Evolutionary conservation across 2,888 invertebrate species (phyloP), one percentile per base, ranked within the genome.

Genomic region (Ochropleura leucogaster): DNA sequence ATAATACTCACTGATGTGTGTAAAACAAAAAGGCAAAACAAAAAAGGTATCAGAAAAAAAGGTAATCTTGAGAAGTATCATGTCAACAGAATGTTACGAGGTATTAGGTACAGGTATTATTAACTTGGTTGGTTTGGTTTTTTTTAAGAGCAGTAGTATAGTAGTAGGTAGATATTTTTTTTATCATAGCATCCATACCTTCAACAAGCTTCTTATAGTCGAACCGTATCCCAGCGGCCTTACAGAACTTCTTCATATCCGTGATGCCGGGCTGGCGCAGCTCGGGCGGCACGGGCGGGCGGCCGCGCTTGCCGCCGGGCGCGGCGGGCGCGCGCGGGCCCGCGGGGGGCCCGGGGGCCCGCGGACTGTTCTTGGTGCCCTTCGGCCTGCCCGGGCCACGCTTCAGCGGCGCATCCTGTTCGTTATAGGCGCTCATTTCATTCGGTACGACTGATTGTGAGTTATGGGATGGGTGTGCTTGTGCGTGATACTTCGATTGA

Each of bases 241-340:
- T 96, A 90, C 96, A 96, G 93, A 96, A 96, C 88, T 94, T 95
- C 93, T 96, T 96, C 96, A 96, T 95, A 53, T 96, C 96, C 0
- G 96, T 96, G 89, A 96, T 95, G 69, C 96, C 96, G 8, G 96
- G 96, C 86, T 94, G 93, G 6, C 96, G 89, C 82, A 95, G 90
- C 88, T 96, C 96, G 20, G 94, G 95, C 75, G 96, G 96, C 77
- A 96, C 96, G 79, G 96, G 96, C 70, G 96, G 96, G 3, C 96
- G 90, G 76, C 96, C 96, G 64, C 96, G 94, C 71, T 91, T 84
- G 20, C 93, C 93, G 68, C 88, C 84, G 42, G 82, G 75, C 49
- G 83, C 80, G 0, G 82, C 73, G 84, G 72, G 72, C 16, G 40
- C 0, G 14, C 16, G 14, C 18, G 30, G 44, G 40, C 57, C 8